Conservation (phyloP, 2,113 vertebrate species). For the Hemibagrus wyckioides region DNA sequence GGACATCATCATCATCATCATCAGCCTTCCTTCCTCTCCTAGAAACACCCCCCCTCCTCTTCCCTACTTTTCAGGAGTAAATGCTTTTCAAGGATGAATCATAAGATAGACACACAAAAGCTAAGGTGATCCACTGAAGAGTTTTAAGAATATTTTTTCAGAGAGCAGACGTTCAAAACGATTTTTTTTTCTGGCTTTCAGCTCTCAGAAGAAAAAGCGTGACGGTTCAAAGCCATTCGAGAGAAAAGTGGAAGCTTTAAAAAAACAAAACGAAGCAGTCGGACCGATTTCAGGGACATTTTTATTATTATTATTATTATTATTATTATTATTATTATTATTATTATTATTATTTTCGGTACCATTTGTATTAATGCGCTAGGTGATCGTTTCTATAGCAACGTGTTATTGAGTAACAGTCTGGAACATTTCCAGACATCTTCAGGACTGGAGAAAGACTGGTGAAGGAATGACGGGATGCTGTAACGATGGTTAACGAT, state of each 20-base stretch:
- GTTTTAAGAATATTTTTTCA: no score
- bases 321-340: no score
- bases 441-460: no score
- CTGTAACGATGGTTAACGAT: no score
- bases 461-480: no score
- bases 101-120: conserved; percentile 7
- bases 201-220: neutral
- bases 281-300: neutral
- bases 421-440: no score
- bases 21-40: no score
- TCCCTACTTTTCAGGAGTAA: neutral
- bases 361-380: neutral
- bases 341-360: neutral
- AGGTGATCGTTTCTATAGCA: neutral
- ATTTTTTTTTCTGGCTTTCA: neutral
- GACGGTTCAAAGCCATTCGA: neutral
- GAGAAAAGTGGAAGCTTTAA: neutral
- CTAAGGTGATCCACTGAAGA: neutral
- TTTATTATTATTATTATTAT: neutral
- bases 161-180: neutral
- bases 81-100: conserved; percentile 27
- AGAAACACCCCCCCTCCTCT: no score
- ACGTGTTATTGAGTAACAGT: neutral
- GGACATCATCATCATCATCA: neutral
- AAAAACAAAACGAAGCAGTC: neutral